phyloP scores from a whole-genome alignment of 2,888 invertebrate species.

The Eugnorisma glareosa region DNA sequence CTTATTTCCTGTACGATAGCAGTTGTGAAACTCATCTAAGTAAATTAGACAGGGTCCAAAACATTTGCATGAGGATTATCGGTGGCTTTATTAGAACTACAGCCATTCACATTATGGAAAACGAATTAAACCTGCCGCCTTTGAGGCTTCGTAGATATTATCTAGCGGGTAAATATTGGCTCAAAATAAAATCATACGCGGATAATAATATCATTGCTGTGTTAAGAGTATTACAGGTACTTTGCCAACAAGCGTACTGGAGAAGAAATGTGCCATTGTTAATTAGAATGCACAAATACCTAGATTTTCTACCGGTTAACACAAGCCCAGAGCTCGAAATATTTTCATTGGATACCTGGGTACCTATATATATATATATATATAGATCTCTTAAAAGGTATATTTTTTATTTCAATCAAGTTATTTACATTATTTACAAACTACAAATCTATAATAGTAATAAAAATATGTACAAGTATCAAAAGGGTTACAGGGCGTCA shows the following conservation, averaged over 20 bases:
- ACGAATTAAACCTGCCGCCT: not conserved
- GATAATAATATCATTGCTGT: slow-evolving; percentile 9
- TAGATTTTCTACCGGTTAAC: not conserved
- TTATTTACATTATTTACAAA: too few relatives aligned
- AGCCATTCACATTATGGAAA: slow-evolving; percentile 2
- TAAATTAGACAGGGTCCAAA: slow-evolving; percentile 4
- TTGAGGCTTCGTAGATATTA: slow-evolving; percentile 3
- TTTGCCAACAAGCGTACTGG: not conserved
- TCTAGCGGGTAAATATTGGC: slow-evolving; percentile 10
- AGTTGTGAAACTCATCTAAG: slow-evolving; percentile 1
- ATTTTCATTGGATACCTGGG: not conserved
- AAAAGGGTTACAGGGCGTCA: too few relatives aligned
- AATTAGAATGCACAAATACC: not conserved
- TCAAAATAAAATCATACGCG: too few relatives aligned
- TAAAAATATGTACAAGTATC: too few relatives aligned
- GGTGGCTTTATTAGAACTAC: not conserved
- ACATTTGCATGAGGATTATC: slow-evolving; percentile 6
- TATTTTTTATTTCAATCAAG: too few relatives aligned
- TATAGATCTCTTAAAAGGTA: not conserved
- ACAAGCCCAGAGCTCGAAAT: slow-evolving; percentile 1
- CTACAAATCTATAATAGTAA: too few relatives aligned
- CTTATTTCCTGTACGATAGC: slow-evolving; percentile 2
- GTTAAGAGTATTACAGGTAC: not conserved
- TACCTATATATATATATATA: too few relatives aligned
- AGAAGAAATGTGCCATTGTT: not conserved